Evolutionary conservation across 2,797 vertebrate species (phyloP), one percentile per base, ranked within the genome.

Genomic region (Cuculus canorus): DNA sequence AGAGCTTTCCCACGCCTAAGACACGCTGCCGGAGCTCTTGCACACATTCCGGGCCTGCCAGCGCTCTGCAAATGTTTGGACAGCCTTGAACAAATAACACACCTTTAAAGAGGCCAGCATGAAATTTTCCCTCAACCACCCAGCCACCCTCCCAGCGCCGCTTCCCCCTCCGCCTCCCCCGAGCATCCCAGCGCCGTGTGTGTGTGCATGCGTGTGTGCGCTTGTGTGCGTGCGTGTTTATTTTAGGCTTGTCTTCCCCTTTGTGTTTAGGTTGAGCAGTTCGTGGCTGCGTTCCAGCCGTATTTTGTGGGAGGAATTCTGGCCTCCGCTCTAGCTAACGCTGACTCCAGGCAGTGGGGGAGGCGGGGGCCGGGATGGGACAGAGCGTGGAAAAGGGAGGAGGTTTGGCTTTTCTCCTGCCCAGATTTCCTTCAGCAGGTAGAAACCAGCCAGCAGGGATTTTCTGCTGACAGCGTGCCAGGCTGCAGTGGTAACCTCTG

Each of bases 11-110:
- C 99, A 99, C 99, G 99, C 98, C 98, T 98, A 97, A 97, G 98
- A 98, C 98, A 97, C 97, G 97, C 98, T 76, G 98, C 96, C 97
- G 96, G 93, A 85, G 98, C 98, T 98, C 98, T 98, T 98, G 98
- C 98, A 97, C 98, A 98, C 98, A 99, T 99, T 99, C 99, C 98
- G 98, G 91, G 98, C 97, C 98, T 99, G 98, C 99, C 98, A 98
- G 98, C 96, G 89, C 98, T 99, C 98, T 97, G 98, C 99, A 99
- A 99, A 99, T 99, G 99, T 99, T 99, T 99, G 98, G 98, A 99
- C 98, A 99, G 98, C 98, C 98, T 98, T 99, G 98, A 99, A 99
- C 99, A 99, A 99, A 99, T 98, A 99, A 98, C 98, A 99, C 98
- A 99, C 99, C 99, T 99, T 99, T 98, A 98, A 98, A 98, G 98